Conservation (phyloP, 2,113 vertebrate species). For the Misgurnus mizolepis region DNA sequence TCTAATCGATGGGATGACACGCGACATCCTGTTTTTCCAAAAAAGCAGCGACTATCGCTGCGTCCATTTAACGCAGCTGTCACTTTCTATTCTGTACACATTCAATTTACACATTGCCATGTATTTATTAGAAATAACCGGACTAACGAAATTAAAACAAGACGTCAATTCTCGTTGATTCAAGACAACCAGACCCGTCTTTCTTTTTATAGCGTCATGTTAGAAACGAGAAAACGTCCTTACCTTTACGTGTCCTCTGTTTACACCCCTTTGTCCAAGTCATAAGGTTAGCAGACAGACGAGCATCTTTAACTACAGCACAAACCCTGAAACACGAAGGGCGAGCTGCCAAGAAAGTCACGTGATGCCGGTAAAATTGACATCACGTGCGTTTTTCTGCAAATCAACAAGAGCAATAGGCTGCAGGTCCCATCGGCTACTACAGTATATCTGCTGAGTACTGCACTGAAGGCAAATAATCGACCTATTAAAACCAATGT, state of each 20-base stretch:
- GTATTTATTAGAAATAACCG: background rate
- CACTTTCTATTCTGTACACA: background rate
- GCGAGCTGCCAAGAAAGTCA: slow-evolving; percentile 46
- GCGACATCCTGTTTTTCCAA: slow-evolving; percentile 31
- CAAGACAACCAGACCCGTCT: background rate
- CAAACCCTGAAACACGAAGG: background rate
- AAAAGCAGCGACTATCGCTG: background rate
- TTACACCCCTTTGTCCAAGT: background rate
- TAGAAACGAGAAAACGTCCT: background rate
- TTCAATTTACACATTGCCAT: background rate
- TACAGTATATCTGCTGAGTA: too few species aligned
- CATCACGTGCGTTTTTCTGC: slow-evolving; percentile 22
- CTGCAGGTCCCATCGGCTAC: too few species aligned
- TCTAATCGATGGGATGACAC: background rate
- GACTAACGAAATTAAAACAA: background rate
- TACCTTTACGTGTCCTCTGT: slow-evolving; percentile 44
- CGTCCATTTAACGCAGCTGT: background rate
- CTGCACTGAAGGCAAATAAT: background rate
- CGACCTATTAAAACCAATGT: background rate
- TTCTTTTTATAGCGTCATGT: background rate
- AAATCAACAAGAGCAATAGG: background rate
- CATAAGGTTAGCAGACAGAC: slow-evolving; percentile 3
- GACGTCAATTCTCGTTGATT: background rate
- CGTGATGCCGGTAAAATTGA: slow-evolving; percentile 48
- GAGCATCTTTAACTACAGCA: slow-evolving; percentile 43